Base-by-base conservation (phyloP, 2,888 invertebrate genomes). In the Calliopum simillimum region DNA sequence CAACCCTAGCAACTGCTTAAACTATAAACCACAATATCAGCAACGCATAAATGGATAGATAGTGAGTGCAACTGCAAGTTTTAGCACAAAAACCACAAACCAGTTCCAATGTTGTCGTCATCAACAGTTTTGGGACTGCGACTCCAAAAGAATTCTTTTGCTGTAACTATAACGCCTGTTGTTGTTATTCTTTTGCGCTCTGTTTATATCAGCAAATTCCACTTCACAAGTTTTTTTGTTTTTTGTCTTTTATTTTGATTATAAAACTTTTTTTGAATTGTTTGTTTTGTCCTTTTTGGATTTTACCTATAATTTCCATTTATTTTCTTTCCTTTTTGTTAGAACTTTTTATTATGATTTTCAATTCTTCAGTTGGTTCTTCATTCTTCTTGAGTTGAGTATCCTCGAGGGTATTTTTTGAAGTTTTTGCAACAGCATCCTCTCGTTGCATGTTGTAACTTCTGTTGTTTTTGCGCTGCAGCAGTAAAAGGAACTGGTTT, bases 71-170 rank as follows among this genome's bases (percentile, higher is more conserved):
- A 12, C 33, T 16, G 1, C 19, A 41, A 63, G 49, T 16, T 63
- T 4, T 14, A 51, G 41, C 33, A 33, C 8, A 33, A 33, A 33
- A 33, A 8, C 8, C 5, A 2, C 33, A 33, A 65, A 65, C 65
- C 65, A 65, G 65, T 65, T 65, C 53, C 33, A 21, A 5, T 49
- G 63, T 55, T 65, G 53, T 65, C 65, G 65, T 65, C 65, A 65
- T 55, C 65, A 33, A 33, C 33, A 44, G 65, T 53, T 65, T 51
- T 65, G 49, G 49, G 33, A 51, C 44, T n/a, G 33, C 25, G 5
- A 41, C 12, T 58, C n/a, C 19, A n/a, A 21, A 44, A 44, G 41
- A 41, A 61, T 44, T 49, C 43, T 21, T 25, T 23, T 19, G 4
- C 13, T 13, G 21, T 3, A 12, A 33, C 55, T 33, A 33, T n/a